Conservation (phyloP, 2,888 invertebrate genomes). For the Helobdella robusta region DNA sequence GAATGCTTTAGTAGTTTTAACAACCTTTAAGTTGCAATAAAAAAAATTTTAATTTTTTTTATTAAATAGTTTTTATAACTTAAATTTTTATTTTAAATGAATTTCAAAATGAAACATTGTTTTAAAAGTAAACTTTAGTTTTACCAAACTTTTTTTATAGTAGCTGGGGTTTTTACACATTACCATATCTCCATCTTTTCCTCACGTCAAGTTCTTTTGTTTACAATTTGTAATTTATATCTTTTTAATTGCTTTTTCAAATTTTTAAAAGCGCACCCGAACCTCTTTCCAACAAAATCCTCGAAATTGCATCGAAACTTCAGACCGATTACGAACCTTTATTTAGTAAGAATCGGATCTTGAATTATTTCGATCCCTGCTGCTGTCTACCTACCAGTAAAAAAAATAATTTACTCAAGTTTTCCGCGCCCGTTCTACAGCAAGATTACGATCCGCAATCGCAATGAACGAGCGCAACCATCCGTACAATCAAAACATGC, state of each 20-base stretch:
- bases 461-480: conserved; percentile 19
- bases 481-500: conserved; percentile 24
- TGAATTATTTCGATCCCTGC: background rate
- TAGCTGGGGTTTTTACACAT: no score
- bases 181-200: conserved; percentile 10
- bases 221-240: conserved; percentile 20
- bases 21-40: no score
- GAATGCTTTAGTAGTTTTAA: no score
- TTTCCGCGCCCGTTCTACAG: background rate
- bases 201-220: conserved; percentile 12
- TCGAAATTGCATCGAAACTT: background rate
- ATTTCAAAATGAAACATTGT: no score
- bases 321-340: no score
- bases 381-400: background rate
- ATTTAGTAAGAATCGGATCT: no score
- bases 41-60: no score
- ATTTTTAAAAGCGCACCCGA: conserved; percentile 8
- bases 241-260: conserved; percentile 8
- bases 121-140: no score
- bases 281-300: no score
- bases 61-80: no score
- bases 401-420: background rate
- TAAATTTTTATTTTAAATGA: no score
- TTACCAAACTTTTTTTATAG: no score
- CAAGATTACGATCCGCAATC: background rate